Conservation (phyloP, 2,113 vertebrate species). For the Cavia aperea region DNA sequence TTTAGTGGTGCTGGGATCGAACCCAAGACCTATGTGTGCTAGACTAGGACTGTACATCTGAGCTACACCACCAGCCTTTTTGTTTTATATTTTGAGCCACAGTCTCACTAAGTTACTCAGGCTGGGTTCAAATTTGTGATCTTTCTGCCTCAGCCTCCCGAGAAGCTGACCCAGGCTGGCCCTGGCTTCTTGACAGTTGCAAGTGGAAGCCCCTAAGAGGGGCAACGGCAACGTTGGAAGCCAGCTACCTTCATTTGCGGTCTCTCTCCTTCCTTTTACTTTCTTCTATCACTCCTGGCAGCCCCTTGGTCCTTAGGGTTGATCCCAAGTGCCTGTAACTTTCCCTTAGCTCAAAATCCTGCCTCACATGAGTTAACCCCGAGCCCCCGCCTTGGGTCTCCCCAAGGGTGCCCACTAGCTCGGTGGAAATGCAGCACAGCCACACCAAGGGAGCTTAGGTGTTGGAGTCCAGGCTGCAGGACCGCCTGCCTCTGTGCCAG, state of each 20-base stretch:
- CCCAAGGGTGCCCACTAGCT: not conserved
- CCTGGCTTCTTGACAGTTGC: not conserved
- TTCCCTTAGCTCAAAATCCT: slow-evolving; percentile 24
- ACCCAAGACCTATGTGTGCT: not conserved
- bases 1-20: not conserved
- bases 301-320: not conserved
- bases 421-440: not conserved
- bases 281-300: not conserved
- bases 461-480: not conserved
- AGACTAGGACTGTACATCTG: no score
- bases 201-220: not conserved
- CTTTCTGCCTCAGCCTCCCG: not conserved
- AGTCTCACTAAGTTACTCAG: not conserved
- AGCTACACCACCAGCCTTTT: not conserved
- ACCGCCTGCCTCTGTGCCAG: not conserved
- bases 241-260: not conserved
- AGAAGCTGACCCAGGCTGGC: not conserved
- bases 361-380: not conserved
- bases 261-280: not conserved
- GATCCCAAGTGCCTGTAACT: not conserved
- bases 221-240: not conserved
- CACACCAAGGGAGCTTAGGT: not conserved
- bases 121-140: not conserved
- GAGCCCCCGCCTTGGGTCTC: not conserved
- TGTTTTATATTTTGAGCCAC: not conserved